Evolutionary conservation across 2,797 vertebrate genomes (phyloP), one percentile per base, ranked within the genome.

Genomic region (Streptopelia turtur): DNA sequence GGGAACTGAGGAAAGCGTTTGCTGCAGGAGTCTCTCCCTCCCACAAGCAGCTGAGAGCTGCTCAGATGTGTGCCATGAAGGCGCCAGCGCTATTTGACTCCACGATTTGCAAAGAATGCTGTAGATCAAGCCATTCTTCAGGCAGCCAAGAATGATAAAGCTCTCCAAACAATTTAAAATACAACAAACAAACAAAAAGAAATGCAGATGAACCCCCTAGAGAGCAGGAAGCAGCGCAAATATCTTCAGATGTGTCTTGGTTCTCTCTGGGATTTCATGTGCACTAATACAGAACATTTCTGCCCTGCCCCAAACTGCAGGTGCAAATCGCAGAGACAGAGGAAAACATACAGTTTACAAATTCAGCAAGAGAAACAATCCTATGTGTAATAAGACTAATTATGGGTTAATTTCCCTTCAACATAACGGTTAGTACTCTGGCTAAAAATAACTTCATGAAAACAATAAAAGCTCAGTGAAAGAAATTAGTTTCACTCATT

Each of bases 101-200:
- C 13, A 17, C 13, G 27, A 59, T 56, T 93, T 65, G 83, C 82
- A 74, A 56, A 78, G 89, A 91, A 84, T 63, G 91, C 28, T 77
- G 60, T 43, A 83, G 71, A 96, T 59, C 59, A 72, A 94, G 83
- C 53, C 49, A 84, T 89, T 90, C 92, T 95, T 53, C 78, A 93
- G 83, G 84, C 92, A 89, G 84, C 18, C 2, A 1, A 93, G 61
- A 90, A 86, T 5, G 43, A 95, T 41, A 93, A 82, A 87, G 80
- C 68, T 85, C 56, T 83, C 86, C 70, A 82, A 93, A 60, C 27
- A 94, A 78, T 93, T 94, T 85, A 94, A 92, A 96, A 95, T 71
- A 85, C 87, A 95, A 86, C 70, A 94, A 87, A 66, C 64, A 90
- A 96, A 91, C 65, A 93, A 83, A 68, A 83, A 91, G 72, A 95